These are phyloP conservation scores for Calliphora vomitoria DNA, from an alignment of 2,888 invertebrate species.

Conservation along the genomic window DNA sequence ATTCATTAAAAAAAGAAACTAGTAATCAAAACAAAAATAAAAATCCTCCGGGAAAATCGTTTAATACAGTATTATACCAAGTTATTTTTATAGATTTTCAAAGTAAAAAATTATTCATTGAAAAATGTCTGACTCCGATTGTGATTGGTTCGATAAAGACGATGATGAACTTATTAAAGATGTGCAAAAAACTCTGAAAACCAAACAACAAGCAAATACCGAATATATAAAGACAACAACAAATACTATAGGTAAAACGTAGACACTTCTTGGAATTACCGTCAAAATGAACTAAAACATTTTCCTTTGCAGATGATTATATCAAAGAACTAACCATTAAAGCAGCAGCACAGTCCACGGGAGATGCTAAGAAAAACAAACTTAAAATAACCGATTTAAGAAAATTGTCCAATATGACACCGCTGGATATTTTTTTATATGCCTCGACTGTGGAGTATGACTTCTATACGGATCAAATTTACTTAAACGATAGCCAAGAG, in stretches of 20 bases:
- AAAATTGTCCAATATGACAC: constrained; percentile 72
- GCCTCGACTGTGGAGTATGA: constrained; percentile 74
- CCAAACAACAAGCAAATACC: constrained; percentile 59
- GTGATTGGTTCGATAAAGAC: constrained; percentile 84
- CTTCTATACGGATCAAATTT: constrained; percentile 77
- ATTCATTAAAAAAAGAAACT: neutral
- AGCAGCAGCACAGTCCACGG: constrained; percentile 32
- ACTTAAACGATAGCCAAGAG: constrained; percentile 77
- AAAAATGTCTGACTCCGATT: constrained; percentile 75
- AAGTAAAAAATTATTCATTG: neutral
- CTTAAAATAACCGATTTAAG: constrained; percentile 70
- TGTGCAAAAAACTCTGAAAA: constrained; percentile 73
- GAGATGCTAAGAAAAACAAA: constrained; percentile 29
- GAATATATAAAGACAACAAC: constrained; percentile 71
- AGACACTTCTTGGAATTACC: neutral
- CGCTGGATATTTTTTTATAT: constrained; percentile 80
- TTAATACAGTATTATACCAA: constrained; percentile 6
- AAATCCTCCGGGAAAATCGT: constrained; percentile 42
- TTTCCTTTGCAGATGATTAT: constrained; percentile 62
- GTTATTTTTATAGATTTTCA: neutral
- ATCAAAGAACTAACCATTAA: constrained; percentile 74
- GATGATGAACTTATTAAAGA: constrained; percentile 81
- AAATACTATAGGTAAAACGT: constrained; percentile 57
- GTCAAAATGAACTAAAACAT: constrained; percentile 43
- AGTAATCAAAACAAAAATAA: constrained; percentile 48